phyloP scores from a whole-genome alignment of 2,113 vertebrate genomes.

The Aptenodytes forsteri region DNA sequence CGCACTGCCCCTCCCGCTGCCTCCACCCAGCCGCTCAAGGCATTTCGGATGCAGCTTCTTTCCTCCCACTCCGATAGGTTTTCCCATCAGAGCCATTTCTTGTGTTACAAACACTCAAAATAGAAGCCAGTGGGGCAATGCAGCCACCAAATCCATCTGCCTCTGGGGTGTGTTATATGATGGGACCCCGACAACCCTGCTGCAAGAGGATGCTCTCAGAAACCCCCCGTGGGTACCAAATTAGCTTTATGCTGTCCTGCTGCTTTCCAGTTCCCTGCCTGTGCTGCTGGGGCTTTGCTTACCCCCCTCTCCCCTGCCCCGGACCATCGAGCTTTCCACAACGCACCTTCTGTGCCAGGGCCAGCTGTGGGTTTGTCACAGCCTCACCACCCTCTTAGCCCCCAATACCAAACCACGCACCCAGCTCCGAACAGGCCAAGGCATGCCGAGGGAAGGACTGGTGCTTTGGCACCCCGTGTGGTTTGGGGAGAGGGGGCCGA shows the following conservation, averaged over 20 bases:
- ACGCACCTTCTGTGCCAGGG: not conserved
- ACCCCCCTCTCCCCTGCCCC: not conserved
- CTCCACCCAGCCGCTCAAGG: rapidly evolving
- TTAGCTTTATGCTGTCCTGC: rapidly evolving
- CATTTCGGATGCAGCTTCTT: rapidly evolving
- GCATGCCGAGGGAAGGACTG: not conserved
- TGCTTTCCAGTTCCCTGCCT: not conserved
- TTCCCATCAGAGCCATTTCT: not conserved
- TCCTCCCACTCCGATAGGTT: rapidly evolving
- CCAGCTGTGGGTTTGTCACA: not conserved
- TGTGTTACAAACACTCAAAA: too few species aligned
- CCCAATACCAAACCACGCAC: rapidly evolving
- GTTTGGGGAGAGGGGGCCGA: not conserved
- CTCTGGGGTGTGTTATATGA: rapidly evolving
- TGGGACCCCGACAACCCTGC: rapidly evolving
- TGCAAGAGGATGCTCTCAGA: not conserved
- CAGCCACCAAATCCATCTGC: not conserved
- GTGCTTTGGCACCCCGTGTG: not conserved
- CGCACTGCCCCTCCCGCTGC: not conserved
- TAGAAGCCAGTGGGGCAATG: rapidly evolving
- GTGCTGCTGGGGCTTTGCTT: not conserved
- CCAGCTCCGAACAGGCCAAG: not conserved
- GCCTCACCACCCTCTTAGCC: not conserved
- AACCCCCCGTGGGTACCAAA: rapidly evolving
- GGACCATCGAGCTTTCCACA: rapidly evolving